These are phyloP conservation scores for Oxycera nigricornis DNA, from an alignment of 2,888 invertebrate genomes.

Conservation along the genomic window DNA sequence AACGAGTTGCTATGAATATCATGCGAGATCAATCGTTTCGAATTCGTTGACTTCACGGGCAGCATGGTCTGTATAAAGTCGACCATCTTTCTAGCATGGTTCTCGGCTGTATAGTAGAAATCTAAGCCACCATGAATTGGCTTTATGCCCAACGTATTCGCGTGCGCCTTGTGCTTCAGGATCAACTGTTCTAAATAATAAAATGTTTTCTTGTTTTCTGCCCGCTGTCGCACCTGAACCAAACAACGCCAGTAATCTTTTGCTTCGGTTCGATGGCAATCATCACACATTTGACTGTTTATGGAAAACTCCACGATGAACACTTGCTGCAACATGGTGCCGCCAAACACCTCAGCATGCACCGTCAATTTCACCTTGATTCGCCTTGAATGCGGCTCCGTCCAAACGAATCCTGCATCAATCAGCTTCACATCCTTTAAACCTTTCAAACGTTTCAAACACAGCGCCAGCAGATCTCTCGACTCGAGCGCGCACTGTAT, in stretches of 20 bases:
- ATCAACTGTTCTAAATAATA: conserved; percentile 97
- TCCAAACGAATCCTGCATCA: conserved; percentile 98
- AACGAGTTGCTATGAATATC: conserved; percentile 96
- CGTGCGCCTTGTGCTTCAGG: conserved; percentile 93
- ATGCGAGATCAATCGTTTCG: conserved; percentile 95
- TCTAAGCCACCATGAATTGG: conserved; percentile 88
- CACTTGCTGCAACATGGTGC: conserved; percentile 90
- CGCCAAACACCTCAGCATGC: conserved; percentile 92
- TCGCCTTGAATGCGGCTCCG: conserved; percentile 97
- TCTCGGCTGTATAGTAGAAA: conserved; percentile 90
- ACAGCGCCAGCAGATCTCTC: conserved; percentile 85
- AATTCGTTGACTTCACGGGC: conserved; percentile 86
- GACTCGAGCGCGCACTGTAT: conserved; percentile 86
- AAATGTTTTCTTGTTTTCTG: conserved; percentile 95
- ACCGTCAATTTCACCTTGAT: conserved; percentile 95
- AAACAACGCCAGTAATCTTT: conserved; percentile 97
- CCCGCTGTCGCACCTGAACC: conserved; percentile 86
- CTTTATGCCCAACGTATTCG: conserved; percentile 87
- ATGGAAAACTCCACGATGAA: conserved; percentile 94
- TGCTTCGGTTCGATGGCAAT: conserved; percentile 95
- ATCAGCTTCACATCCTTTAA: conserved; percentile 87
- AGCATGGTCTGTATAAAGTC: conserved; percentile 89
- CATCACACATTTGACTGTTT: conserved; percentile 94
- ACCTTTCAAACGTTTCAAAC: conserved; percentile 91
- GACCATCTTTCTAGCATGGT: conserved; percentile 92